Base-by-base conservation (phyloP, 2,113 vertebrate species). In the Micronycteris hirsuta region DNA sequence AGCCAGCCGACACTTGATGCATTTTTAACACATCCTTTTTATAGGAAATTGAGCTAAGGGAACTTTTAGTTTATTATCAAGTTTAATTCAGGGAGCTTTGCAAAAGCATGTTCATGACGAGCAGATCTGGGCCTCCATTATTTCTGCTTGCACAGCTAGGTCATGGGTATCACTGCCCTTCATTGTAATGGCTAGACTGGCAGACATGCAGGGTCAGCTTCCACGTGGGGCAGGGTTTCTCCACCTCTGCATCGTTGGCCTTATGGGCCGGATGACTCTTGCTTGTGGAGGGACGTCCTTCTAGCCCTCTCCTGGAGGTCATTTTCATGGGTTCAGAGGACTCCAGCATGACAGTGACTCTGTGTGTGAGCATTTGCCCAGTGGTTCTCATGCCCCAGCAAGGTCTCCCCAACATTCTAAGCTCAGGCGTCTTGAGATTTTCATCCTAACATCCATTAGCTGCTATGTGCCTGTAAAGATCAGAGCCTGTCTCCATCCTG, bases 331-430 rank as follows among this genome's bases (percentile, higher is more conserved):
- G 17, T 20, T 14, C 15, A 1, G 28, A 28, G 10, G 33, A 11
- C 14, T 43, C 8, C 19, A 15, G 10, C 1, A 0, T 33, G 28
- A 3, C 4, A 22, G 9, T 71, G 54, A 15, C 4, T 28, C 43
- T n/a, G 16, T 0, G 0, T 26, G 4, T 33, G 10, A 16, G 2
- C 31, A 1, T 56, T 14, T 17, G 0, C 33, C 10, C 8, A 0
- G 33, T 54, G 24, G 38, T 20, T 3, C 2, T 33, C 33, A 17
- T 54, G 13, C 15, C n/a, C 26, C 28, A 38, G 17, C 28, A 33
- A 7, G 84, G 38, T 12, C 49, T 77, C 28, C 1, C 22, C 19
- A 11, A 14, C 19, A 5, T 78, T 73, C 36, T 38, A 16, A 17
- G 13, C 10, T 14, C 17, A 49, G 22, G 10, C 4, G 2, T 54